Evolutionary conservation across 64 coral and sea anemone genomes (phyloP).

Genomic region (Trachythela sp.): DNA sequence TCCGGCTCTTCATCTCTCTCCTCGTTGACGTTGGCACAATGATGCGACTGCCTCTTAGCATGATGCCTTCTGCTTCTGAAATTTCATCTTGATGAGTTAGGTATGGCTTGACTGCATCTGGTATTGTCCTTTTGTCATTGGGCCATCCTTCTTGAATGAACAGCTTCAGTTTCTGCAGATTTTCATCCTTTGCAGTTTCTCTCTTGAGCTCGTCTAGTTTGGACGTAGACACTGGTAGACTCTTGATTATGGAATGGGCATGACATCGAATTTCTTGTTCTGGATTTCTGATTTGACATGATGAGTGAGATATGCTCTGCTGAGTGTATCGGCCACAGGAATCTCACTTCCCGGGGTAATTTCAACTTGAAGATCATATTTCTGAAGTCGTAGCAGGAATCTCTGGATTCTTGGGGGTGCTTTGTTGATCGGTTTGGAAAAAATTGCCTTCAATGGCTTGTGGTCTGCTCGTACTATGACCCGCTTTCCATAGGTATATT

Average conservation of each 20-base stretch:
- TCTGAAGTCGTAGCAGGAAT: conserved; percentile 31
- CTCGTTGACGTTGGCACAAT: background rate
- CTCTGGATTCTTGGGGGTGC: conserved; percentile 36
- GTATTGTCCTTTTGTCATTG: background rate
- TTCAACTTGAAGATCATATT: conserved; percentile 40
- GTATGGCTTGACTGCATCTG: too few relatives aligned
- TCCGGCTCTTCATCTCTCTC: conserved; percentile 20
- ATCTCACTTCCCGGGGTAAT: conserved; percentile 33
- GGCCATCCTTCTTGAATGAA: conserved; percentile 4
- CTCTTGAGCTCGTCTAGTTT: conserved; percentile 20
- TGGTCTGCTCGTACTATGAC: conserved; percentile 6
- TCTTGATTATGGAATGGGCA: conserved; percentile 22
- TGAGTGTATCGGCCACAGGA: conserved; percentile 48
- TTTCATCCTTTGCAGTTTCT: conserved; percentile 11
- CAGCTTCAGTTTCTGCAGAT: background rate
- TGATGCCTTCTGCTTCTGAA: conserved; percentile 1
- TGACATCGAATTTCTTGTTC: conserved; percentile 19
- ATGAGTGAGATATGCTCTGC: conserved; percentile 32
- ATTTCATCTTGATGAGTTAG: conserved; percentile 1
- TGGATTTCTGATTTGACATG: background rate
- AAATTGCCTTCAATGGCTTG: background rate
- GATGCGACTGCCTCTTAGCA: background rate
- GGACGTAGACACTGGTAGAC: background rate
- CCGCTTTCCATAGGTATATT: conserved; percentile 11
- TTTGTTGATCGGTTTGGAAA: conserved; percentile 35